Conservation (phyloP, 37 sponge, comb jelly and placozoan species). For the Halisarca cf. caerulea region DNA sequence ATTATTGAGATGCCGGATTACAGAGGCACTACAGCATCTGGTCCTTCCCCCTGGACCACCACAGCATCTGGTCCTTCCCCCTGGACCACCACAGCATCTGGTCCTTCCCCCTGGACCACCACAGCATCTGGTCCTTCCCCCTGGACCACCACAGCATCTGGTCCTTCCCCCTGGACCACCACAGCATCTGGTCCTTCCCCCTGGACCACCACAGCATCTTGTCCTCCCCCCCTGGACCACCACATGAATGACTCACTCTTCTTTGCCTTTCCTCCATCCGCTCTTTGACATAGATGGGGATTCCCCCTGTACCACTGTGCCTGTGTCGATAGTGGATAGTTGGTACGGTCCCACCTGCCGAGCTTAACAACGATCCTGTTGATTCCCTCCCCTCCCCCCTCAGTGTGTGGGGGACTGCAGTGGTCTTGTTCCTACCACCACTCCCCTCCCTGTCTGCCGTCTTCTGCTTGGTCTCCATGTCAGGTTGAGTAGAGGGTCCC, state of each 20-base stretch:
- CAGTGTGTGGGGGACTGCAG: background rate
- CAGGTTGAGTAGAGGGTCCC: background rate
- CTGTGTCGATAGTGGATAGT: conserved; percentile 17
- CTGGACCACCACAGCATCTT: no score
- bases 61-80: no score
- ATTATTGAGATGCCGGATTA: no score
- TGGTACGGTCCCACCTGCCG: background rate
- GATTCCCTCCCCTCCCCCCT: background rate
- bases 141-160: no score
- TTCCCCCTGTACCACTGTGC: conserved; percentile 56
- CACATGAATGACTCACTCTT: conserved; percentile 50
- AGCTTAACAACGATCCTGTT: background rate
- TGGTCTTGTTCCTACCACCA: background rate
- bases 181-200: no score
- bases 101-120: no score
- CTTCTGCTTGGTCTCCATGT: background rate
- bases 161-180: no score
- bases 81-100: no score
- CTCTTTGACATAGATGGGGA: conserved; percentile 81
- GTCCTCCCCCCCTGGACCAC: no score
- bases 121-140: no score
- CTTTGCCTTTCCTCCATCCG: conserved; percentile 74
- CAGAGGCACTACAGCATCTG: no score
- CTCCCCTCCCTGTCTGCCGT: background rate
- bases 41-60: no score